Conservation (phyloP, 1,140 invertebrate species). For the Potamilus streckersoni region DNA sequence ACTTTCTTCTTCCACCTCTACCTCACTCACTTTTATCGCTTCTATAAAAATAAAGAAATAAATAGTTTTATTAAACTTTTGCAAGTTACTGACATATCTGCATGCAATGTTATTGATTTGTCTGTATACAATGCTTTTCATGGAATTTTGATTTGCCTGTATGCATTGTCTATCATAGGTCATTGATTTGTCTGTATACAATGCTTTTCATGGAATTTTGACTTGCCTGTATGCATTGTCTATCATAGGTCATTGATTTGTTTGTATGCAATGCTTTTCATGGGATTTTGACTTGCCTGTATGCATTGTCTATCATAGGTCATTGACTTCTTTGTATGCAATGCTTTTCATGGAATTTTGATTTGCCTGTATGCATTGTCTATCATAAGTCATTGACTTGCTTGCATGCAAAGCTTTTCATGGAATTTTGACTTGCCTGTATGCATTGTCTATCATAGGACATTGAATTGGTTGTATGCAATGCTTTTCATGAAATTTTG, state of each 20-base stretch:
- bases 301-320: background rate
- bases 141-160: background rate
- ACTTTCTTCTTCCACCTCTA: slow-evolving; percentile 30
- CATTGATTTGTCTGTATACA: background rate
- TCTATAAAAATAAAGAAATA: background rate
- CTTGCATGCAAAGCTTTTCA: background rate
- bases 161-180: background rate
- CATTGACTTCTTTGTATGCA: background rate
- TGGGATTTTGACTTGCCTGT: background rate
- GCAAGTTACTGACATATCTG: background rate
- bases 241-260: background rate
- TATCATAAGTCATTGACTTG: background rate
- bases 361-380: background rate
- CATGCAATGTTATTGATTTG: background rate
- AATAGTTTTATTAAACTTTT: background rate
- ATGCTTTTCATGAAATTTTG: background rate
- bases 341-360: background rate
- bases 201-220: background rate
- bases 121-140: background rate
- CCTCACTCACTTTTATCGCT: too few species aligned
- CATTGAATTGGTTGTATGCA: background rate
- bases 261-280: background rate
- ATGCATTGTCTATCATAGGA: background rate
- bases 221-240: background rate
- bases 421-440: background rate